Evolutionary conservation across 2,888 invertebrate genomes (phyloP).

Genomic region (Byasa hedistus): DNA sequence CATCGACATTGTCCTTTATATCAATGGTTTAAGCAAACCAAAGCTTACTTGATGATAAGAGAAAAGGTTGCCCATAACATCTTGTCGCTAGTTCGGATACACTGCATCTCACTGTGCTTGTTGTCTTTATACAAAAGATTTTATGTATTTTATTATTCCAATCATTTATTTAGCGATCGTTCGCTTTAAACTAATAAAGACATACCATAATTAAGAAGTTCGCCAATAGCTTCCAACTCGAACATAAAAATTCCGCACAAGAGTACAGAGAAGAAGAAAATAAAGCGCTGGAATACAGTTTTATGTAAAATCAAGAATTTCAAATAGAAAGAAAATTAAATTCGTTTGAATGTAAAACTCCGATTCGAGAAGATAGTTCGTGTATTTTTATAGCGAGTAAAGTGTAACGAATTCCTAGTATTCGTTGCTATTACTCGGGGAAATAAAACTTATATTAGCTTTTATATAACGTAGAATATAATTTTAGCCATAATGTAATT

Average conservation of each 20-base stretch:
- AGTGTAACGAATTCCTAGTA: constrained; percentile 3
- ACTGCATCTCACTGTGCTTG: no score
- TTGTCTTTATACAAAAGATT: no score
- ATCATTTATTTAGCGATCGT: no score
- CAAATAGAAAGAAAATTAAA: constrained; percentile 1
- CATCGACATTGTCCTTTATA: no score
- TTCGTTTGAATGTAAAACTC: background rate
- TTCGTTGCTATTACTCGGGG: background rate
- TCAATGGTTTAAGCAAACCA: no score
- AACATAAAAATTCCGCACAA: background rate
- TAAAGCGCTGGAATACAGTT: background rate
- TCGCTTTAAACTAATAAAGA: no score
- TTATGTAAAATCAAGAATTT: background rate
- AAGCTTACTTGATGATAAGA: no score
- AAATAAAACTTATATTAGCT: constrained; percentile 3
- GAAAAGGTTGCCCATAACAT: no score
- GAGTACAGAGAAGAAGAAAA: background rate
- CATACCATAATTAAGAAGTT: no score
- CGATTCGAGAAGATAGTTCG: background rate
- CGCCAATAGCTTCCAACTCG: background rate
- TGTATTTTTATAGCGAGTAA: constrained; percentile 4
- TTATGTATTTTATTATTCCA: no score
- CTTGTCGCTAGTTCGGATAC: no score
- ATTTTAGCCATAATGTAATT: no score
- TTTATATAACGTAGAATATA: background rate